These are phyloP conservation scores for Basileuterus tristriatus DNA, from an alignment of 2,797 vertebrate species.

Conservation along the genomic window DNA sequence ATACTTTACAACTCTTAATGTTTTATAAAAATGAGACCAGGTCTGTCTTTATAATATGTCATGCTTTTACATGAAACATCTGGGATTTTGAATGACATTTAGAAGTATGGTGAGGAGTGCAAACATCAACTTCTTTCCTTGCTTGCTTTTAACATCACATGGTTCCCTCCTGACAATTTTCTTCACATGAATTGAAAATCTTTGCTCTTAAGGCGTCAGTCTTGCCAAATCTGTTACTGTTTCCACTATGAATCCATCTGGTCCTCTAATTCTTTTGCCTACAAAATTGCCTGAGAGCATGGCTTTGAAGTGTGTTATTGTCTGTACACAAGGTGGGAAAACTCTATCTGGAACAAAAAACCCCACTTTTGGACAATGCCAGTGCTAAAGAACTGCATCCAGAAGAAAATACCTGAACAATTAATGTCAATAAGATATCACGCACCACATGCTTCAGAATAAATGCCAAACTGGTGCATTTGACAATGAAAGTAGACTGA, in stretches of 20 bases:
- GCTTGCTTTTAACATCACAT: not conserved
- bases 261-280: not conserved
- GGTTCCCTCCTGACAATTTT: not conserved
- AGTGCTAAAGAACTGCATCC: not conserved
- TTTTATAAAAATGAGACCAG: not conserved
- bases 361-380: not conserved
- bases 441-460: fast-evolving
- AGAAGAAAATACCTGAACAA: not conserved
- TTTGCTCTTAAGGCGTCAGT: not conserved
- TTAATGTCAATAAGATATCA: not conserved
- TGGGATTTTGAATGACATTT: not conserved
- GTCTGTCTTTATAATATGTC: not conserved
- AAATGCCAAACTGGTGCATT: not conserved
- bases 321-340: not conserved
- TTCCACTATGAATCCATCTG: not conserved
- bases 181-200: not conserved
- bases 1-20: not conserved
- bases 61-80: not conserved
- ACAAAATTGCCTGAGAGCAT: not conserved
- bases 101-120: not conserved
- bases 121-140: not conserved
- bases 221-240: not conserved
- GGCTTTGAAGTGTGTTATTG: not conserved
- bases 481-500: not conserved
- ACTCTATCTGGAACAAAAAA: not conserved